Base-by-base conservation (phyloP, 2,888 invertebrate species). In the Lasioglossum figueresi region DNA sequence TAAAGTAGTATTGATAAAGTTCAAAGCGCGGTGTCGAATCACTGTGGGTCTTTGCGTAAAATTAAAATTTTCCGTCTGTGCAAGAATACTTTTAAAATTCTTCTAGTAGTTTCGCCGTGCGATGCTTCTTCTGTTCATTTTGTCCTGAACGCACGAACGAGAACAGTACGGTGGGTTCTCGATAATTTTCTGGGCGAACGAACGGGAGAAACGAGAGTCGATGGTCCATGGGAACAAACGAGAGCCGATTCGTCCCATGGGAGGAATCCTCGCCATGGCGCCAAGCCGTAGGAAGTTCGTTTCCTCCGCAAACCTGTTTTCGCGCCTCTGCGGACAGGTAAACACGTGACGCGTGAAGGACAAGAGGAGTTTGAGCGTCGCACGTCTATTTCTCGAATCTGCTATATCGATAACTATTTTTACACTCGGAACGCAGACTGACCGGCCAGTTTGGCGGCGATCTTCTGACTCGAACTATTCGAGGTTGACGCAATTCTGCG, bases 221-320 rank as follows among this genome's bases (percentile, higher is more conserved):
- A 14, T 43, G 63, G 40, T 83, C 66, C 27, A 12, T 16, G 19
- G 40, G n/a, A 40, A 63, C 68, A 56, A 75, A 72, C 63, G 75
- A 72, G n/a, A 10, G 19, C 5, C 48, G 59, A 76, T 56, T 68
- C 48, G 79, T 80, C 80, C 63, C 83, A 3, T 12, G 80, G 84
- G 85, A 63, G 31, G 63, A 34, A 34, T 63, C 19, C 63, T 19
- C 27, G 63, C 16, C 31, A 31, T 63, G 63, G 63, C 63, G 63
- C 63, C 63, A 63, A 16, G 31, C 1, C 56, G 40, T 63, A 52
- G 31, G 72, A 76, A 81, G 76, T 83, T 74, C 59, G 52, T 59
- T 79, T 79, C n/a, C 43, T 37, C 63, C 34, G 78, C 27, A 79
- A 84, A 83, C 83, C 77, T 78, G 84, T 84, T 84, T 52, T 43